Conservation (phyloP, 1,140 invertebrate species). For the Nylanderia fulva region DNA sequence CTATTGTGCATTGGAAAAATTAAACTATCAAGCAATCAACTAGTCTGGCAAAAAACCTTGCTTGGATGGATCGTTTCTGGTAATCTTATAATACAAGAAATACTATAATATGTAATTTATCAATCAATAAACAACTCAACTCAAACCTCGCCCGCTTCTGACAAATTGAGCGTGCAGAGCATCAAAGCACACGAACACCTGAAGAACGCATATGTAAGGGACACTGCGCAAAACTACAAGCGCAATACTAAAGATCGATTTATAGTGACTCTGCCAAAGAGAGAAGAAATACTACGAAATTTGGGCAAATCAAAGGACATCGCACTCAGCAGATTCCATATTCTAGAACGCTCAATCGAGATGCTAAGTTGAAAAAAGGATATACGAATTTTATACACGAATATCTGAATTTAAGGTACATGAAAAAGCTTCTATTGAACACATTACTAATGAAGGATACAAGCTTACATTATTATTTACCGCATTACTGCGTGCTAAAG, state of each 20-base stretch:
- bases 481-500: no score
- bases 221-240: background rate
- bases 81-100: accelerated
- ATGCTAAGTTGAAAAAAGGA: no score
- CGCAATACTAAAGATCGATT: background rate
- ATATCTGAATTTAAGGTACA: no score
- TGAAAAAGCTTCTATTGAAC: no score
- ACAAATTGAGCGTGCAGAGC: background rate
- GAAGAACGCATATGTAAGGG: background rate
- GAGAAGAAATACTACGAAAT: no score
- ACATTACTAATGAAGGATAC: no score
- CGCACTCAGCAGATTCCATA: no score
- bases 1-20: background rate
- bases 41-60: background rate
- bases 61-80: background rate
- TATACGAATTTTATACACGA: no score
- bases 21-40: background rate
- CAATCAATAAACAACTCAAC: background rate
- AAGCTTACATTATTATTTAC: no score
- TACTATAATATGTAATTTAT: background rate
- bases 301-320: no score
- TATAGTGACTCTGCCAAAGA: background rate
- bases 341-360: no score
- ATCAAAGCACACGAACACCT: no score
- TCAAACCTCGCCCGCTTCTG: background rate